These are phyloP conservation scores for Fundulus diaphanus DNA, from an alignment of 2,797 vertebrate species.

Conservation along the genomic window DNA sequence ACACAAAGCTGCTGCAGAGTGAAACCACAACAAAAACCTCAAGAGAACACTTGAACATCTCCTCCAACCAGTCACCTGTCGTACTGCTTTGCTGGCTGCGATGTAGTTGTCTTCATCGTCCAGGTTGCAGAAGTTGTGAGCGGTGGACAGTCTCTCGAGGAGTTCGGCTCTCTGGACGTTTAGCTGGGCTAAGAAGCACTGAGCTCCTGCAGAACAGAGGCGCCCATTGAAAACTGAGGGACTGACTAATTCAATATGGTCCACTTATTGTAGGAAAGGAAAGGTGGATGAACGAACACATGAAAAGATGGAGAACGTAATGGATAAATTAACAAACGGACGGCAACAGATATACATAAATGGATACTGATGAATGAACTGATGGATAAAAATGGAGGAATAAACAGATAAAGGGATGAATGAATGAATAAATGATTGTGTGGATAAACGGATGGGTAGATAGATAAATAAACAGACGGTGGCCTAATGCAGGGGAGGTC, in stretches of 20 bases:
- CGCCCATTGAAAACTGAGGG: not conserved
- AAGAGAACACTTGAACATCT: fast-evolving
- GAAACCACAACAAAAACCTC: not conserved
- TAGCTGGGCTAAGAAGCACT: constrained; percentile 93
- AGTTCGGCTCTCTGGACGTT: constrained; percentile 91
- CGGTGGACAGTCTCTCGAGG: constrained; percentile 92
- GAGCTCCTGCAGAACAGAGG: constrained; percentile 76
- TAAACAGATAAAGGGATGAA: not conserved
- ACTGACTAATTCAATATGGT: not conserved
- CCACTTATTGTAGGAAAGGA: not conserved
- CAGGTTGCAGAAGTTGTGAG: constrained; percentile 93
- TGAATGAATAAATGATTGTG: no score
- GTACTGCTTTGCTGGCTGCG: constrained; percentile 90
- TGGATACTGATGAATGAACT: no score
- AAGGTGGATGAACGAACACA: not conserved
- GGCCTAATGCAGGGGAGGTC: no score
- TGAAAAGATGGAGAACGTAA: not conserved
- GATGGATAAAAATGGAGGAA: no score
- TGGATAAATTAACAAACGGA: not conserved
- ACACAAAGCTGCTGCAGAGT: not conserved
- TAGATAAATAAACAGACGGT: no score
- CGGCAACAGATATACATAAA: no score
- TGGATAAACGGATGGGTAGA: no score
- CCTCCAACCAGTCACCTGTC: constrained; percentile 82
- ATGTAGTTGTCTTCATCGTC: constrained; percentile 92